phyloP scores from a whole-genome alignment of 30 jellyfish, hydroid and myxozoan genomes.

The Turritopsis rubra region DNA sequence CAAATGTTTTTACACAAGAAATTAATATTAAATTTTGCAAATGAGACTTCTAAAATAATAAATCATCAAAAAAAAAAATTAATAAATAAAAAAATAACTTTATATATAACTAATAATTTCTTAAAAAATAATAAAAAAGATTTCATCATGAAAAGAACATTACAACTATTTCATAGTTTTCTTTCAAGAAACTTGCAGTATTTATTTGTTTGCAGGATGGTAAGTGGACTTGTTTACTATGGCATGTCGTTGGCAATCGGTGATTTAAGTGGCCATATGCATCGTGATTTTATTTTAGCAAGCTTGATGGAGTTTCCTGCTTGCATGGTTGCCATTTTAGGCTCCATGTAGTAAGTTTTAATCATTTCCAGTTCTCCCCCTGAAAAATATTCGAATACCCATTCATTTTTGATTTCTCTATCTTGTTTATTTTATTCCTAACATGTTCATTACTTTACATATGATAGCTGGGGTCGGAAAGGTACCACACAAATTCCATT shows the following conservation, averaged over 20 bases:
- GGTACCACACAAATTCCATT: slow-evolving; percentile 30
- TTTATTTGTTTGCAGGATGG: slow-evolving; percentile 35
- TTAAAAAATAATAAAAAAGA: too few relatives aligned
- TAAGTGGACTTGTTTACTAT: slow-evolving; percentile 52
- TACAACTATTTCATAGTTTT: too few relatives aligned
- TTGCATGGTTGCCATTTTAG: slow-evolving; percentile 23
- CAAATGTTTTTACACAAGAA: too few relatives aligned
- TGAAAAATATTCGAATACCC: background rate
- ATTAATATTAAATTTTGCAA: too few relatives aligned
- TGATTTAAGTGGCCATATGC: slow-evolving; percentile 59
- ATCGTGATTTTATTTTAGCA: slow-evolving; percentile 66
- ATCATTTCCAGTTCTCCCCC: background rate
- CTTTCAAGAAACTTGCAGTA: too few relatives aligned
- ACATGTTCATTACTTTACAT: too few relatives aligned
- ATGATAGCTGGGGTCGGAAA: slow-evolving; percentile 64
- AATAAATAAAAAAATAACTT: too few relatives aligned
- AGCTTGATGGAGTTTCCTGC: slow-evolving; percentile 59
- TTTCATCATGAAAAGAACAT: too few relatives aligned
- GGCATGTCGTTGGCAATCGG: slow-evolving; percentile 73
- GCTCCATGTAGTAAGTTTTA: slow-evolving; percentile 30
- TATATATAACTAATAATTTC: too few relatives aligned
- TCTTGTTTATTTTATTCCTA: too few relatives aligned
- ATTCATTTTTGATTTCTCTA: background rate
- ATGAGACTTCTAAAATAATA: too few relatives aligned
- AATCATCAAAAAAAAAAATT: too few relatives aligned